These are phyloP conservation scores for Muntiacus reevesi DNA, from an alignment of 2,113 vertebrate genomes.

Conservation along the genomic window DNA sequence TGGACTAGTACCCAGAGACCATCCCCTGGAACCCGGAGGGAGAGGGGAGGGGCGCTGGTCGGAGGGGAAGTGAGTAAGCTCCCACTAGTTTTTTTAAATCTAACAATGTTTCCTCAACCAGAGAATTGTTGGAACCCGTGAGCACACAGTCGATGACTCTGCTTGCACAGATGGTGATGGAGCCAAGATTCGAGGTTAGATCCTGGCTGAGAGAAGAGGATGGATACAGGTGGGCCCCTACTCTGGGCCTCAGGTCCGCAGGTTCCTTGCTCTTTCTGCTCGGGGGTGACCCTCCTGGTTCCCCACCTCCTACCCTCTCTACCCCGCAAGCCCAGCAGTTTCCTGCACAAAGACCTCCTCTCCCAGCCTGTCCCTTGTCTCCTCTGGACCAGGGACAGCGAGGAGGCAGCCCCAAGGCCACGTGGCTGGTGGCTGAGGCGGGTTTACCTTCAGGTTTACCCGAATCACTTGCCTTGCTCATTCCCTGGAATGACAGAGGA, in stretches of 20 bases:
- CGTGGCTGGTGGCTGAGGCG: neutral
- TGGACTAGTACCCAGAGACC: neutral
- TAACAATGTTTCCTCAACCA: neutral
- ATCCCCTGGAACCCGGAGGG: neutral
- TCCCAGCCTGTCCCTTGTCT: neutral
- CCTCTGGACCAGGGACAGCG: neutral
- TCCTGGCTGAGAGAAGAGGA: neutral
- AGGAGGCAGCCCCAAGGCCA: neutral
- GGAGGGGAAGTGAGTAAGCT: neutral
- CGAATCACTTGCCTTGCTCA: no score
- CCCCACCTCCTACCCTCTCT: neutral
- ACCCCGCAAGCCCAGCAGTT: neutral
- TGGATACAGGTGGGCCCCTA: no score
- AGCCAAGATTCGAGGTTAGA: neutral
- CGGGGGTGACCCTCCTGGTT: neutral
- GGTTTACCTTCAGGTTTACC: neutral
- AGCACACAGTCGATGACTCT: accelerated
- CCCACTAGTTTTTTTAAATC: neutral
- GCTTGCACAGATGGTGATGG: neutral
- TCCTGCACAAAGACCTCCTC: neutral
- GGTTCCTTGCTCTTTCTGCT: neutral
- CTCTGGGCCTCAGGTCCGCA: neutral
- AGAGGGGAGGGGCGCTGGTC: no score
- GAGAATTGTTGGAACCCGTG: neutral
- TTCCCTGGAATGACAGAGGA: no score